These are phyloP conservation scores for Aphaenogaster ashmeadi DNA, from an alignment of 1,140 invertebrate genomes.

Conservation along the genomic window DNA sequence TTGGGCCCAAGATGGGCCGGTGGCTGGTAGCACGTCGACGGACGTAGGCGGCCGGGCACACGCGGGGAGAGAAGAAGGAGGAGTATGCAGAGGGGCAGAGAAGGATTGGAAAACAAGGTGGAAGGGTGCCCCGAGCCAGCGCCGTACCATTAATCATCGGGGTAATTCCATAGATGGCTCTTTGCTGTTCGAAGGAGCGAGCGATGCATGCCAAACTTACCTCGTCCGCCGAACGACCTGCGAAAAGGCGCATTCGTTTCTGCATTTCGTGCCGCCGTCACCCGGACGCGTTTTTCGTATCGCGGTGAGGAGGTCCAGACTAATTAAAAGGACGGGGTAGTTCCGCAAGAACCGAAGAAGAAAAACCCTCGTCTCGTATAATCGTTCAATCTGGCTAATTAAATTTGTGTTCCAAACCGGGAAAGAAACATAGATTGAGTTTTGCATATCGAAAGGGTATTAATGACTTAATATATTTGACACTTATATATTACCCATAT, in stretches of 20 bases:
- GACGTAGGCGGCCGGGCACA: conserved; percentile 20
- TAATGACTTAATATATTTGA: background rate
- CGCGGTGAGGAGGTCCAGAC: background rate
- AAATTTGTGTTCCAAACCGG: background rate
- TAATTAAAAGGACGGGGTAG: background rate
- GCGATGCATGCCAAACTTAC: conserved; percentile 85
- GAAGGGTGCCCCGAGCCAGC: conserved; percentile 74
- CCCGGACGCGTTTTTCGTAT: background rate
- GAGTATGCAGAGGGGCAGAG: background rate
- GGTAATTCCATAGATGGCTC: conserved; percentile 84
- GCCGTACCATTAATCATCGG: conserved; percentile 83
- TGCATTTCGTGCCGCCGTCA: background rate
- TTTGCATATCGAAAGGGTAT: background rate
- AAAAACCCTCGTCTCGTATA: background rate
- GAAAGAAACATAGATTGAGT: background rate
- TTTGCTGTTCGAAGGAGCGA: conserved; percentile 82
- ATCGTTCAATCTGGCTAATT: conserved; percentile 4
- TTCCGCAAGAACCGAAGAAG: background rate
- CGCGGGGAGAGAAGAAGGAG: conserved; percentile 13
- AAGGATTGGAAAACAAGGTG: conserved; percentile 63
- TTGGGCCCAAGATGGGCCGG: conserved; percentile 61
- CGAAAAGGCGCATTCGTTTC: conserved; percentile 73
- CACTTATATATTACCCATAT: background rate
- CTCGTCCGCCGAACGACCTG: conserved; percentile 76
- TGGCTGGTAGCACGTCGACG: conserved; percentile 45